A percentile compares a stretch with the other conserved stretches of the same genome.
Evolutionary conservation across 2,113 vertebrate genomes (phyloP).

Genomic region (Chiloscyllium plagiosum): DNA sequence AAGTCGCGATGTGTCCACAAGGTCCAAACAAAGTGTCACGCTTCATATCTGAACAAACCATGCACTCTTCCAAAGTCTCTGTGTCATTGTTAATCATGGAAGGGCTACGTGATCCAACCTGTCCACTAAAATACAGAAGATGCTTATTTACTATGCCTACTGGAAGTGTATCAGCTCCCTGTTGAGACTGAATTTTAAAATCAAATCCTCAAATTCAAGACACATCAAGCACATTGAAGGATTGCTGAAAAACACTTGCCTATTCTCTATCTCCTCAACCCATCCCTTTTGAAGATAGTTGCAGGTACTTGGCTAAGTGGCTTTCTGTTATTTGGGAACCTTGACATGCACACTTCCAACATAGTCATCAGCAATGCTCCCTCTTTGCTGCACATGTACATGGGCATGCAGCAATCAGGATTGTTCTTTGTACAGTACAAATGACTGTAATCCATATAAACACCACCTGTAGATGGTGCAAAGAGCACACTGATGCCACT

Average conservation of each 20-base stretch:
- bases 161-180: background rate
- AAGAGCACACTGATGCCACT: no score
- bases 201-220: background rate
- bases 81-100: constrained; percentile 90
- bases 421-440: background rate
- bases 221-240: background rate
- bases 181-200: background rate
- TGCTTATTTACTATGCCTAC: background rate
- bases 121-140: constrained; percentile 64
- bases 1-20: constrained; percentile 95
- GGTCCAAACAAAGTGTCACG: constrained; percentile 97
- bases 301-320: background rate
- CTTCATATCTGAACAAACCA: constrained; percentile 99
- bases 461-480: no score
- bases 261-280: background rate
- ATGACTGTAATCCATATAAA: no score
- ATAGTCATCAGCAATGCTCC: background rate
- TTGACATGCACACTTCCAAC: background rate
- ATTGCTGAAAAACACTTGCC: background rate
- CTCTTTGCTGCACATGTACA: background rate
- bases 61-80: constrained; percentile 95
- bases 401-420: no score
- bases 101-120: constrained; percentile 90
- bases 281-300: background rate
- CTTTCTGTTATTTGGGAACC: background rate